Evolutionary conservation across 2,113 vertebrate genomes (phyloP).

Genomic region (Anolis sagrei): DNA sequence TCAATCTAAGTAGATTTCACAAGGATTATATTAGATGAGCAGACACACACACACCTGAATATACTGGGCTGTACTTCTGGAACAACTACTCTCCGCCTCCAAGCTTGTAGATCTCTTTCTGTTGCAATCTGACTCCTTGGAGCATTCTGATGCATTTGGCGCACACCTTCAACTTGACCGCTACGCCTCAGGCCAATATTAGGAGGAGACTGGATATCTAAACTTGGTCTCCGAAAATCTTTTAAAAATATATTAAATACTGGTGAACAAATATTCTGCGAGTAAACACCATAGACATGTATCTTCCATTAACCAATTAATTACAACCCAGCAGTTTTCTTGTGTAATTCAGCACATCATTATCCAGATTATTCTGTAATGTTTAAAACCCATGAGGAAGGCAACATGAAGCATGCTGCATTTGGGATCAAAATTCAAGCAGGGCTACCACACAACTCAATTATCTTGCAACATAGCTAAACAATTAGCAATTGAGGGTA

Average conservation of each 20-base stretch:
- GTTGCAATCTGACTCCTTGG: slow-evolving; percentile 96
- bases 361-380: not conserved
- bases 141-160: slow-evolving; percentile 96
- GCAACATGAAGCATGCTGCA: not conserved
- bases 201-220: slow-evolving; percentile 90
- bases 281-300: not conserved
- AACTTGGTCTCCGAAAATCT: slow-evolving; percentile 88
- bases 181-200: slow-evolving; percentile 94
- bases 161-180: slow-evolving; percentile 95
- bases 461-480: not conserved
- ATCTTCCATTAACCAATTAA: too few relatives aligned
- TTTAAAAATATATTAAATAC: not conserved
- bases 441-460: not conserved
- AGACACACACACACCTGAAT: slow-evolving; percentile 79
- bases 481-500: not conserved
- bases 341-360: not conserved
- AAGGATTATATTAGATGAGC: not conserved
- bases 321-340: not conserved
- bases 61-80: slow-evolving; percentile 85
- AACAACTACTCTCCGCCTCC: slow-evolving; percentile 93
- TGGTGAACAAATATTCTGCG: not conserved
- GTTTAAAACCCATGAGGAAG: not conserved
- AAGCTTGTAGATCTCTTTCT: slow-evolving; percentile 92
- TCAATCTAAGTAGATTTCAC: not conserved
- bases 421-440: not conserved